These are phyloP conservation scores for Eudyptes chrysolophus DNA, from an alignment of 2,113 vertebrate species.

Conservation along the genomic window DNA sequence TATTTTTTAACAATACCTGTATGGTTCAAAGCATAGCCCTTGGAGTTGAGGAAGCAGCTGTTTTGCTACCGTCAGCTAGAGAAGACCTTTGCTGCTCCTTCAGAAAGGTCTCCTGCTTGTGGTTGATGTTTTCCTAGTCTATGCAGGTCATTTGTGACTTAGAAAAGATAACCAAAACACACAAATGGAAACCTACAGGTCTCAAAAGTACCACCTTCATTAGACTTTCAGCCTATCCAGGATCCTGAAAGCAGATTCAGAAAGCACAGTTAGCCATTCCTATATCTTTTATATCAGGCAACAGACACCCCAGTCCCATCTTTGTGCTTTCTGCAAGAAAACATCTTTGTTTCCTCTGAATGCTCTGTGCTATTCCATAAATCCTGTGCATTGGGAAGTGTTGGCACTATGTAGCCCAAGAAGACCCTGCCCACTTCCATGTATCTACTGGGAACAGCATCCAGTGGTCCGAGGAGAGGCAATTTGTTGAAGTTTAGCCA, in stretches of 20 bases:
- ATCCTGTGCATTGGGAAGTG: background rate
- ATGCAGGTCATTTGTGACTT: background rate
- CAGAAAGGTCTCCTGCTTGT: background rate
- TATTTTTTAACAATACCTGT: background rate
- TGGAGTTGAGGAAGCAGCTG: accelerated
- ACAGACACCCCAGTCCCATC: accelerated
- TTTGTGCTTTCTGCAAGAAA: background rate
- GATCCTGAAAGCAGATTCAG: background rate
- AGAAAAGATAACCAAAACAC: background rate
- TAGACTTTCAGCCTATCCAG: background rate
- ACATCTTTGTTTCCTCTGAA: background rate
- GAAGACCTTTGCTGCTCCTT: background rate
- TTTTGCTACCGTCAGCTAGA: background rate
- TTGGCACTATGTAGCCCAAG: accelerated
- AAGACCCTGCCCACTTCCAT: background rate
- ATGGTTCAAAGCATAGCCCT: background rate
- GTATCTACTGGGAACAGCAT: background rate
- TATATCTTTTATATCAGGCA: background rate
- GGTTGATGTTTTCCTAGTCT: background rate
- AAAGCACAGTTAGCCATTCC: background rate
- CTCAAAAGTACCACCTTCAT: background rate
- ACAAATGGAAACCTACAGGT: background rate
- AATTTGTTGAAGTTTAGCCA: background rate
- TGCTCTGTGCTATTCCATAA: background rate
- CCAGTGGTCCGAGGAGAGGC: accelerated